Evolutionary conservation across 2,797 vertebrate species (phyloP), one percentile per base, ranked within the genome.

Genomic region (Lepilemur ruficaudatus): DNA sequence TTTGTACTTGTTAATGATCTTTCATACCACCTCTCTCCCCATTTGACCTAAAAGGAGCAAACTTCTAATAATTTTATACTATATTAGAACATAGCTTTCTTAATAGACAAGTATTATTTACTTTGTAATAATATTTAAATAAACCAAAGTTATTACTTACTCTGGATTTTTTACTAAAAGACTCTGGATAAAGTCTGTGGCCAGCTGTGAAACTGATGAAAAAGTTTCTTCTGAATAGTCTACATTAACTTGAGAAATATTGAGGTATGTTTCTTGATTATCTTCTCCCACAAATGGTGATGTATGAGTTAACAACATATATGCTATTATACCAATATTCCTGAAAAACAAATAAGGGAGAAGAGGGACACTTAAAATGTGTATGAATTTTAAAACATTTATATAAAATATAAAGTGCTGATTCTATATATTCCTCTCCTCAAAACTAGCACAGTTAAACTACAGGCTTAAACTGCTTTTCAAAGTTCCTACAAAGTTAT

Each of bases 251-350:
- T 99, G 99, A 79, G 99, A 99, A 98, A 99, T 99, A 96, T 99
- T 99, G 97, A 99, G 99, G 93, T 99, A 99, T 59, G 99, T 99
- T 99, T 99, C 99, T 98, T 99, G 99, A 98, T 99, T 99, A 98
- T 99, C 99, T 83, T 99, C 99, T 43, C 99, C 99, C 61, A 98
- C 99, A 89, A 99, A 99, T 0, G 99, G 99, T 82, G 99, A 99
- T 98, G 99, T 99, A 8, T 99, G 99, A 30, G 99, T 99, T 98
- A 99, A 98, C 94, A 99, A 98, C 99, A 99, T 99, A 98, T 99
- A 99, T 25, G 99, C 98, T 78, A 99, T 99, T 18, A 99, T 99
- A 0, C 99, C 99, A 23, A 99, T 99, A 72, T 99, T 99, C 99
- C 99, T 99, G 97, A 97, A 95, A 92, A 98, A 78, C 97, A 92